Conservation (phyloP, 2,888 invertebrate species). For the Drosophila anceps region DNA sequence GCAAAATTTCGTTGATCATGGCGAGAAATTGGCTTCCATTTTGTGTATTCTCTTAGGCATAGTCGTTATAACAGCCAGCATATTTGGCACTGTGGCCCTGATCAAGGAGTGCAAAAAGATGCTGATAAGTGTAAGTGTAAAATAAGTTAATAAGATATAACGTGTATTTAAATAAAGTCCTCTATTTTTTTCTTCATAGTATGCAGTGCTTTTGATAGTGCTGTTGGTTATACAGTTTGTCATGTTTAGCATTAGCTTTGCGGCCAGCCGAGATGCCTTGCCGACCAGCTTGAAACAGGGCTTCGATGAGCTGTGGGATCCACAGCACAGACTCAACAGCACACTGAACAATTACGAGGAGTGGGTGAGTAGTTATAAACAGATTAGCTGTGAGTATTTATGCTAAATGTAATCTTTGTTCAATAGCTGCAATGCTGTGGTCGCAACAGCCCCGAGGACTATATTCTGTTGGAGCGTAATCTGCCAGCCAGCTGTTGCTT, state of each 20-base stretch:
- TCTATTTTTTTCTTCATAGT: conserved; percentile 61
- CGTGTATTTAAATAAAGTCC: neutral
- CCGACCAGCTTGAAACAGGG: conserved; percentile 68
- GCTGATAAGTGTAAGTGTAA: conserved; percentile 73
- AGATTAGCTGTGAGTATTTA: neutral
- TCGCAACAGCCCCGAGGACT: conserved; percentile 78
- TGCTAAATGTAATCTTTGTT: neutral
- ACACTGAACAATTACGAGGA: conserved; percentile 73
- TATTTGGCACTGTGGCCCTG: conserved; percentile 69
- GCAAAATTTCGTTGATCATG: conserved; percentile 64
- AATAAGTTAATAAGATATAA: no score
- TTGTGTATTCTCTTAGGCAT: conserved; percentile 75
- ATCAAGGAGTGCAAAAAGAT: conserved; percentile 66
- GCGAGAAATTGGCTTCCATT: conserved; percentile 71
- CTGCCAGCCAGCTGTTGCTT: conserved; percentile 76
- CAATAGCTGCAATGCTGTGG: conserved; percentile 80
- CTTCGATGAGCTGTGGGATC: conserved; percentile 81
- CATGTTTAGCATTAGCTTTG: conserved; percentile 77
- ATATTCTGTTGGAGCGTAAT: conserved; percentile 69
- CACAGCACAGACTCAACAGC: conserved; percentile 51
- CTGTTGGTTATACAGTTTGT: conserved; percentile 77
- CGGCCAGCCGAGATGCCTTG: conserved; percentile 61
- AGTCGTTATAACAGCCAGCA: conserved; percentile 64
- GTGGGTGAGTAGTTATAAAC: conserved; percentile 67
- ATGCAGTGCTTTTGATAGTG: conserved; percentile 75